phyloP scores from a whole-genome alignment of 2,888 invertebrate species.

The Caenorhabditis sp. region DNA sequence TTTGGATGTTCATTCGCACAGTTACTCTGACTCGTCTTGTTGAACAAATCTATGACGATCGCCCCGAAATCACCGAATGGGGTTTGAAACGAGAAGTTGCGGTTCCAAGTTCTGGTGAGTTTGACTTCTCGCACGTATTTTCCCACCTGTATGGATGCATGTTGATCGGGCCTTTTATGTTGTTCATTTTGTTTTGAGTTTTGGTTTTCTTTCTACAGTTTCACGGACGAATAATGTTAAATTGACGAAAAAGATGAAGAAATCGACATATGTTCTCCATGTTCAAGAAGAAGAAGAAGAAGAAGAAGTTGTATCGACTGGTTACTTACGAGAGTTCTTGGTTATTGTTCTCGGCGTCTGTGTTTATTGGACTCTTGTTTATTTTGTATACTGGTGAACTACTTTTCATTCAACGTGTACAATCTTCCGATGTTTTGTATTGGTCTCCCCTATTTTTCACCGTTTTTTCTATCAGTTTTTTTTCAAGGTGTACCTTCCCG shows the following conservation, averaged over 20 bases:
- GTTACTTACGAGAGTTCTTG: too few relatives aligned
- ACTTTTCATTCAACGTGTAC: too few relatives aligned
- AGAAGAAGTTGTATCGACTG: too few relatives aligned
- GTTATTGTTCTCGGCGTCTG: too few relatives aligned
- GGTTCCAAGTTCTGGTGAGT: constrained; percentile 14
- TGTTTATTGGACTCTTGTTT: too few relatives aligned
- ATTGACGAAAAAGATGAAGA: background rate
- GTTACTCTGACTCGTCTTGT: constrained; percentile 13
- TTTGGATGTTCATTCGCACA: constrained; percentile 6
- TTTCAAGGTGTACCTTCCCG: too few relatives aligned
- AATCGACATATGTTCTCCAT: background rate
- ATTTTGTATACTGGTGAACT: too few relatives aligned
- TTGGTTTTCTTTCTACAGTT: constrained; percentile 1
- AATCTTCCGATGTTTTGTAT: too few relatives aligned
- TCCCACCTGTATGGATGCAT: background rate
- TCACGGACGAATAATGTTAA: background rate
- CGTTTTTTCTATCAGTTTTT: too few relatives aligned
- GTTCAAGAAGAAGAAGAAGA: too few relatives aligned
- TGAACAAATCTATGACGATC: constrained; percentile 1
- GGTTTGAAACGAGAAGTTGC: constrained; percentile 23
- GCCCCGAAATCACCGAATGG: constrained; percentile 18
- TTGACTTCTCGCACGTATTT: background rate
- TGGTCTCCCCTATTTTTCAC: too few relatives aligned
- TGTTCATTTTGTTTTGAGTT: background rate
- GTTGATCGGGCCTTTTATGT: background rate